Base-by-base conservation (phyloP, 2,113 vertebrate genomes). In the Hypomesus transpacificus region DNA sequence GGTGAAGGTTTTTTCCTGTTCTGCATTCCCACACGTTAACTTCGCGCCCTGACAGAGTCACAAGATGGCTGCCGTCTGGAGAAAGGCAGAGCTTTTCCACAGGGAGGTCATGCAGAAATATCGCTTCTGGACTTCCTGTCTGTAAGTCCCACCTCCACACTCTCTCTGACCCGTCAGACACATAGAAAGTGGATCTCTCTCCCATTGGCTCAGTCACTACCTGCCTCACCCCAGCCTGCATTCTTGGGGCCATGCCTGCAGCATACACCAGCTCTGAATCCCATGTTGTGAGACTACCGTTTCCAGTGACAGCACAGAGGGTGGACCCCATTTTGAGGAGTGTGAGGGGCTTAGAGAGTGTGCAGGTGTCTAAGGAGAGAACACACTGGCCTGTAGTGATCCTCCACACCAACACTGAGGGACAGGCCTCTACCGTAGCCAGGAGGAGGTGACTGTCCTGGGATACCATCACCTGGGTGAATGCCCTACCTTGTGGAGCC, bases 11-110 rank as follows among this genome's bases (percentile, higher is more conserved):
- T 67, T 88, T 74, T 51, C 91, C 87, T 0, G 80, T 87, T 51
- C 83, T 83, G 17, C 87, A 87, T 54, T 80, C 78, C 93, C 93
- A 94, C 16, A 93, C 66, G 21, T 93, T 93, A 59, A 94, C 86
- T 1, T 93, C 88, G 8, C 80, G 84, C 1, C 67, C 76, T 16
- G 88, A 82, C 4, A 93, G 86, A 0, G 89, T 87, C 60, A 92
- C 85, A 3, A 94, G 84, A 68, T 88, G 68, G 61, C 70, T 3
- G 20, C 69, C 26, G 11, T 90, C 80, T 1, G 66, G 78, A 39
- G 91, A 91, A 63, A 93, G 78, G 16, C 76, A 34, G 14, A 92
- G 68, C 22, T 80, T 87, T 54, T 86, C 79, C 53, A 94, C 91
- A 13, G 75, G 73, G 16, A 78, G 76, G 13, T 80, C 79, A 51